phyloP scores from a whole-genome alignment of 2,797 vertebrate genomes.

The Coreius guichenoti region DNA sequence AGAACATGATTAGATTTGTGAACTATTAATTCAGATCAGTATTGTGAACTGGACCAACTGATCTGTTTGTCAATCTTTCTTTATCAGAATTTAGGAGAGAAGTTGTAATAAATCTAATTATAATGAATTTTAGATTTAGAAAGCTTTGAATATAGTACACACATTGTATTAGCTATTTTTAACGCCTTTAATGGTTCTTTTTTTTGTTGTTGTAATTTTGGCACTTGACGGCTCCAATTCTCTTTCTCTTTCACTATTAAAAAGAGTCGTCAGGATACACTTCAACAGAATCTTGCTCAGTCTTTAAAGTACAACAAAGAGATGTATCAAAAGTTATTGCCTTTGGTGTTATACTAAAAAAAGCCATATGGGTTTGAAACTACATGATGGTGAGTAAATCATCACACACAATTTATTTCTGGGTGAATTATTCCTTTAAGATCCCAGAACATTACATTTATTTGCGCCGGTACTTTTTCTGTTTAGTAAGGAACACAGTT shows the following conservation, averaged over 20 bases:
- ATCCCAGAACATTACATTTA: neutral
- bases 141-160: neutral
- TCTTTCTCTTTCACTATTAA: neutral
- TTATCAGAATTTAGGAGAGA: neutral
- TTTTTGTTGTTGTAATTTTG: neutral
- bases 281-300: neutral
- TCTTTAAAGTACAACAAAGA: neutral
- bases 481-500: neutral
- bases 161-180: neutral
- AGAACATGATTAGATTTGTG: neutral
- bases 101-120: neutral
- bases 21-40: neutral
- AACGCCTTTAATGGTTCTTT: neutral
- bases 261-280: neutral
- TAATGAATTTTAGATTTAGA: neutral
- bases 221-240: neutral
- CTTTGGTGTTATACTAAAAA: neutral
- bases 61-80: neutral
- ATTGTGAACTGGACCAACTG: neutral
- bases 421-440: neutral
- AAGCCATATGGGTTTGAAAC: neutral
- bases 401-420: neutral
- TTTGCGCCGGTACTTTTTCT: neutral
- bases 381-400: neutral
- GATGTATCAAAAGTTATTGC: neutral